A percentile compares a stretch with the other conserved stretches of the same genome.
phyloP scores from a whole-genome alignment of 2,888 invertebrate species.

The Drosophila neotestacea region DNA sequence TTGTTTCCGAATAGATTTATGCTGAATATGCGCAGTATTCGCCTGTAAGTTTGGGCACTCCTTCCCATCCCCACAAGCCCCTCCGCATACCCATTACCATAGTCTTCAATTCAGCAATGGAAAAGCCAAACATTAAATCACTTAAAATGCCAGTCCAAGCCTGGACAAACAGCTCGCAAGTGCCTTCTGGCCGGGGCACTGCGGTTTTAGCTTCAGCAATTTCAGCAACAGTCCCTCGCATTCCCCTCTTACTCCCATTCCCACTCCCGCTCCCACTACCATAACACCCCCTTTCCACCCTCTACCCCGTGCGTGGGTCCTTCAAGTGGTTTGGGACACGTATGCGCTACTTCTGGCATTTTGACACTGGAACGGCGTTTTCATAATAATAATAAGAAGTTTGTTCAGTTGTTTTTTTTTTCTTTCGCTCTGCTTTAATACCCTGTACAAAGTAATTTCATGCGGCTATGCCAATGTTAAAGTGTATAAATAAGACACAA shows the following conservation, averaged over 20 bases:
- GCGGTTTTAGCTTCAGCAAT: constrained; percentile 24
- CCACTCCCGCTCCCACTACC: background rate
- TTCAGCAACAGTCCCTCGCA: background rate
- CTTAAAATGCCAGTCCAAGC: constrained; percentile 76
- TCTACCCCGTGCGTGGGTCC: constrained; percentile 8
- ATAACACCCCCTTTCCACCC: too few relatives aligned
- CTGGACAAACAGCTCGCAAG: constrained; percentile 64
- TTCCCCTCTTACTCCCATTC: background rate
- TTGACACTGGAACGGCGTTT: constrained; percentile 50
- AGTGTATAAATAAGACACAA: background rate
- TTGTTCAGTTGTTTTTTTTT: constrained; percentile 19
- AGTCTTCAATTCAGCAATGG: constrained; percentile 52
- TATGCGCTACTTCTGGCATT: constrained; percentile 40
- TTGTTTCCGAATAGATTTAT: constrained; percentile 67
- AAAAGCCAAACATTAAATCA: constrained; percentile 81
- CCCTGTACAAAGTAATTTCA: background rate
- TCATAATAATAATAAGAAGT: constrained; percentile 59
- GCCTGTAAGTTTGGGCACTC: constrained; percentile 51
- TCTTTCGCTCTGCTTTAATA: constrained; percentile 21
- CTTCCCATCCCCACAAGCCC: background rate
- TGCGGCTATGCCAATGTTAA: background rate
- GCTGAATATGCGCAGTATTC: constrained; percentile 74
- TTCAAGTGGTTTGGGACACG: constrained; percentile 27
- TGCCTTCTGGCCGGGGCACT: constrained; percentile 34
- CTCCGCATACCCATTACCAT: constrained; percentile 1